Conservation (phyloP, 2,888 invertebrate genomes). For the Catocala sponsa region DNA sequence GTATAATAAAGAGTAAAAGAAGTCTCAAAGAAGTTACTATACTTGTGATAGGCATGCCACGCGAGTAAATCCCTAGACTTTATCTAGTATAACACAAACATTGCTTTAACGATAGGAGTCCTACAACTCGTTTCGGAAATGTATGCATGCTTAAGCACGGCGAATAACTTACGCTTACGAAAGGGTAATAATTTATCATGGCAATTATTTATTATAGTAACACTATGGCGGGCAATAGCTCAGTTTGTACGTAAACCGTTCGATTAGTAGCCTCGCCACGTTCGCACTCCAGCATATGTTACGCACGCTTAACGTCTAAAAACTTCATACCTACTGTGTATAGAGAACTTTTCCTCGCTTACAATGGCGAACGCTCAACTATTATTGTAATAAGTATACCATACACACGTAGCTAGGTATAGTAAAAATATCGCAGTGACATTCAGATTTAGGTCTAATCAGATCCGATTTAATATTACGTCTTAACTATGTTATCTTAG, state of each 20-base stretch:
- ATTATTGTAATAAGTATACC: too few relatives aligned
- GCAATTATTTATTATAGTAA: slow-evolving; percentile 46
- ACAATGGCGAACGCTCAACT: too few relatives aligned
- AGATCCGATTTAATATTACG: too few relatives aligned
- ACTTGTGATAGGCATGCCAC: too few relatives aligned
- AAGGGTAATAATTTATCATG: slow-evolving; percentile 43
- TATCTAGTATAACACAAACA: slow-evolving; percentile 2
- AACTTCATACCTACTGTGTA: slow-evolving; percentile 2
- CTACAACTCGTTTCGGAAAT: slow-evolving; percentile 29
- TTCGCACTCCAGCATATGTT: slow-evolving; percentile 17
- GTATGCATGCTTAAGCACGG: slow-evolving; percentile 35
- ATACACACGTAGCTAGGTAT: too few relatives aligned
- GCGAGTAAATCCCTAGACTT: too few relatives aligned
- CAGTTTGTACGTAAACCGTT: slow-evolving; percentile 28
- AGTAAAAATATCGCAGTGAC: too few relatives aligned
- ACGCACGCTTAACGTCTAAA: slow-evolving; percentile 1
- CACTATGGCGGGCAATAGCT: slow-evolving; percentile 26
- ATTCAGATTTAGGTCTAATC: too few relatives aligned
- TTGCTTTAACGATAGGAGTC: not conserved
- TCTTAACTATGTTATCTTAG: too few relatives aligned
- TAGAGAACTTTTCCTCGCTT: not conserved
- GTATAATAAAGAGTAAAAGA: too few relatives aligned
- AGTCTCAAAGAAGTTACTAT: too few relatives aligned
- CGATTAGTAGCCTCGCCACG: slow-evolving; percentile 32
- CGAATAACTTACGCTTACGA: slow-evolving; percentile 42